phyloP scores from a whole-genome alignment of 2,797 vertebrate genomes.

The Buceros bicornis region DNA sequence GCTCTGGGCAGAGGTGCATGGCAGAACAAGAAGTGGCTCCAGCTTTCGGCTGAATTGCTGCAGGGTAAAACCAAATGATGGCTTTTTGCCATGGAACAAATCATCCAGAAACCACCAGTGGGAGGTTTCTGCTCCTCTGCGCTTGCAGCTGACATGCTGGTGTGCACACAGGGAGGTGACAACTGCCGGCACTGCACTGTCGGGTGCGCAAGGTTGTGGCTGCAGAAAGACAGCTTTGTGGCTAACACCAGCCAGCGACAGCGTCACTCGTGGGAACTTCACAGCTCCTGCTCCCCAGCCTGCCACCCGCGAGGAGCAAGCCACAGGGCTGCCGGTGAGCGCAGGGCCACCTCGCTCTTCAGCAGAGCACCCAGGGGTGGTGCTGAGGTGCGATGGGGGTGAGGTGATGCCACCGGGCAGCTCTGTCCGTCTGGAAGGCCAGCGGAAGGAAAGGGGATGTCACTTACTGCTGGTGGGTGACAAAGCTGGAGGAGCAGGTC shows the following conservation, averaged over 20 bases:
- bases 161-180: background rate
- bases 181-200: rapidly evolving
- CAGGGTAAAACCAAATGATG: background rate
- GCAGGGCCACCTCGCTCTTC: rapidly evolving
- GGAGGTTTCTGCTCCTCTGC: background rate
- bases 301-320: background rate
- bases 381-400: background rate
- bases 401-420: background rate
- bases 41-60: background rate
- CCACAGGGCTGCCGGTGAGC: rapidly evolving
- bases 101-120: background rate
- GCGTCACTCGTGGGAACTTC: background rate
- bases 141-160: background rate
- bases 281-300: background rate
- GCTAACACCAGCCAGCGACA: background rate
- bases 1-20: background rate
- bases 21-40: background rate
- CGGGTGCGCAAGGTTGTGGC: background rate
- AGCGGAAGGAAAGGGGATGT: background rate
- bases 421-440: background rate
- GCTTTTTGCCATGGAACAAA: background rate
- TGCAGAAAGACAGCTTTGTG: background rate
- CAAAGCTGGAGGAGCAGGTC: background rate
- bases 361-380: rapidly evolving
- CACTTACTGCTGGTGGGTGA: background rate